phyloP scores from a whole-genome alignment of 2,888 invertebrate species.

The Dicyrtomina minuta region DNA sequence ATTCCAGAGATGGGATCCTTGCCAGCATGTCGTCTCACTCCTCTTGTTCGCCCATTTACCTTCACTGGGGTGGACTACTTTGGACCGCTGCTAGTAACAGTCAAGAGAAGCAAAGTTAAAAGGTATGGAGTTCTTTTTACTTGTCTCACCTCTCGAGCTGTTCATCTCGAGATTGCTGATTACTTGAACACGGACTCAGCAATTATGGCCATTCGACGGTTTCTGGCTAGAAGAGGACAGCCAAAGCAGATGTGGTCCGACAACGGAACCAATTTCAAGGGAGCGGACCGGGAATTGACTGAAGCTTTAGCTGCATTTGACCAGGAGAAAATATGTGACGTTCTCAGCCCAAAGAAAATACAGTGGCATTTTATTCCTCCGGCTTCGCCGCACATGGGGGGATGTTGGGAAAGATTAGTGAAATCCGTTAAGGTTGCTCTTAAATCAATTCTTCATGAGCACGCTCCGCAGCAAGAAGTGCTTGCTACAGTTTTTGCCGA shows the following conservation, averaged over 20 bases:
- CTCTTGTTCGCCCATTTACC: conserved; percentile 4
- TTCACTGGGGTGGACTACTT: conserved; percentile 27
- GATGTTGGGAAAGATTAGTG: conserved; percentile 30
- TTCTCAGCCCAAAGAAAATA: background rate
- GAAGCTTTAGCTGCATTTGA: background rate
- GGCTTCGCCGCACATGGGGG: conserved; percentile 28
- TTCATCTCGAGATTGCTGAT: conserved; percentile 28
- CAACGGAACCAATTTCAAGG: conserved; percentile 19
- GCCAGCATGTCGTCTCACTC: background rate
- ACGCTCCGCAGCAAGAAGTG: conserved; percentile 26
- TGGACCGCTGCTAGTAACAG: conserved; percentile 14
- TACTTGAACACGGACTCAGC: conserved; percentile 25
- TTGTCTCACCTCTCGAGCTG: conserved; percentile 26
- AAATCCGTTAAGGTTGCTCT: conserved; percentile 23
- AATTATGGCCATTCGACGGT: conserved; percentile 30
- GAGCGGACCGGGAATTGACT: conserved; percentile 19
- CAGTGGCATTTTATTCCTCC: conserved; percentile 33
- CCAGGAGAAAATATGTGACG: background rate
- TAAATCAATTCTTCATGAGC: conserved; percentile 20
- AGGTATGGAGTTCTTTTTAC: conserved; percentile 31
- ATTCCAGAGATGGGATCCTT: conserved; percentile 20
- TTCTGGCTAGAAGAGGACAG: conserved; percentile 17
- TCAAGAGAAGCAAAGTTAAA: conserved; percentile 4
- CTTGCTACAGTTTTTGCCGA: conserved; percentile 28
- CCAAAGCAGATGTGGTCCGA: background rate